A percentile compares a stretch with the other conserved stretches of the same genome.
phyloP scores from a whole-genome alignment of 1,140 invertebrate species.

The Ceratosolen fusciceps region DNA sequence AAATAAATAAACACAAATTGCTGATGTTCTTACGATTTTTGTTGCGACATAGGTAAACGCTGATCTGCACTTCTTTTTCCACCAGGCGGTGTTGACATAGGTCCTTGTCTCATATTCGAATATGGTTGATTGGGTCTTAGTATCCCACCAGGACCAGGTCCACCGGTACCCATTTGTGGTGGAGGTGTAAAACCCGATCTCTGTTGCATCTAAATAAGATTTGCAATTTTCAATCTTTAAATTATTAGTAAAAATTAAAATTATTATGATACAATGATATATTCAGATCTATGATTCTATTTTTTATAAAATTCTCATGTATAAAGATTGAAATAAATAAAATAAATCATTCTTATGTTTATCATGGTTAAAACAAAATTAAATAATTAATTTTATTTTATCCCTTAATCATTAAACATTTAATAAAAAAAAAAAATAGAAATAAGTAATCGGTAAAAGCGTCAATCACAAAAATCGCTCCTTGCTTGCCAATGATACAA shows the following conservation, averaged over 20 bases:
- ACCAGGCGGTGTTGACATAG: conserved; percentile 72
- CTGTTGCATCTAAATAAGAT: conserved; percentile 70
- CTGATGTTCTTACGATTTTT: conserved; percentile 74
- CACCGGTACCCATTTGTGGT: conserved; percentile 70
- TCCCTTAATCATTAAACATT: too few species aligned
- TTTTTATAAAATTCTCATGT: too few species aligned
- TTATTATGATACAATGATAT: too few species aligned
- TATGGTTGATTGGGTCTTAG: conserved; percentile 75
- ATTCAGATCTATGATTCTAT: too few species aligned
- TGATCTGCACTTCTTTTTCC: conserved; percentile 76
- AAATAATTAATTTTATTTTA: too few species aligned
- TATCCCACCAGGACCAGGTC: conserved; percentile 73
- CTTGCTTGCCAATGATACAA: background rate
- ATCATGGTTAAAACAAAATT: too few species aligned
- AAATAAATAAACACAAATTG: conserved; percentile 52
- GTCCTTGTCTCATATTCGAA: conserved; percentile 74
- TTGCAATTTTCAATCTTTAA: too few species aligned
- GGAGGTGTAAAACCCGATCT: conserved; percentile 73
- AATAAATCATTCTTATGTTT: too few species aligned
- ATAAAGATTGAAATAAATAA: too few species aligned
- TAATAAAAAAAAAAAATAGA: too few species aligned
- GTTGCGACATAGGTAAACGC: conserved; percentile 75
- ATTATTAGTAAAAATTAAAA: too few species aligned
- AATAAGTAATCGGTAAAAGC: background rate
- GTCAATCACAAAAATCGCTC: background rate